Conservation (phyloP, 2,888 invertebrate species). For the Platycnemis pennipes region DNA sequence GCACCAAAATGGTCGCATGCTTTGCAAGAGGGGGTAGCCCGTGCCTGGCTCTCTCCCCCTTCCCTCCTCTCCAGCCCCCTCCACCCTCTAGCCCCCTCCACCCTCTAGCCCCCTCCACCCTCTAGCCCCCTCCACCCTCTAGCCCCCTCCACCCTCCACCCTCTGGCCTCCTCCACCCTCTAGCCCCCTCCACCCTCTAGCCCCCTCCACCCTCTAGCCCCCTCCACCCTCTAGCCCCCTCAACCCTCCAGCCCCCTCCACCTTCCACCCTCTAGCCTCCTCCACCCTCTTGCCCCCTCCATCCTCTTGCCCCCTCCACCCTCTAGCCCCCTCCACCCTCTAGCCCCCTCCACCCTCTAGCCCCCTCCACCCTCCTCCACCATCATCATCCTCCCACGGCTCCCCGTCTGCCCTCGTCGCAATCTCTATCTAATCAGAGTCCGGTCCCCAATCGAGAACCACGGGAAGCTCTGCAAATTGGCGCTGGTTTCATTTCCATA, state of each 20-base stretch:
- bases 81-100: too few relatives aligned
- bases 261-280: neutral
- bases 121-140: too few relatives aligned
- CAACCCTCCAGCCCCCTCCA: neutral
- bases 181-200: too few relatives aligned
- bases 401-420: too few relatives aligned
- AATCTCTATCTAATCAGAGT: conserved; percentile 55
- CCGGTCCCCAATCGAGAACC: conserved; percentile 22
- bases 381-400: neutral
- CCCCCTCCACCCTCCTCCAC: neutral
- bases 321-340: neutral
- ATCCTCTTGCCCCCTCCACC: neutral
- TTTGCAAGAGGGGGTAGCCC: too few relatives aligned
- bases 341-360: neutral
- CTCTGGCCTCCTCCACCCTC: too few relatives aligned
- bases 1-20: too few relatives aligned
- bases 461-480: conserved; percentile 53
- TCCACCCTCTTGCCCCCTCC: neutral
- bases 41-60: too few relatives aligned
- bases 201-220: too few relatives aligned
- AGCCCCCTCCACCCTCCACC: too few relatives aligned
- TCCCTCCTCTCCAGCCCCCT: too few relatives aligned
- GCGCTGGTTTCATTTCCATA: conserved; percentile 63
- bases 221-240: neutral
- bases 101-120: too few relatives aligned